Conservation (phyloP, 2,113 vertebrate genomes). For the Peromyscus polionotus region DNA sequence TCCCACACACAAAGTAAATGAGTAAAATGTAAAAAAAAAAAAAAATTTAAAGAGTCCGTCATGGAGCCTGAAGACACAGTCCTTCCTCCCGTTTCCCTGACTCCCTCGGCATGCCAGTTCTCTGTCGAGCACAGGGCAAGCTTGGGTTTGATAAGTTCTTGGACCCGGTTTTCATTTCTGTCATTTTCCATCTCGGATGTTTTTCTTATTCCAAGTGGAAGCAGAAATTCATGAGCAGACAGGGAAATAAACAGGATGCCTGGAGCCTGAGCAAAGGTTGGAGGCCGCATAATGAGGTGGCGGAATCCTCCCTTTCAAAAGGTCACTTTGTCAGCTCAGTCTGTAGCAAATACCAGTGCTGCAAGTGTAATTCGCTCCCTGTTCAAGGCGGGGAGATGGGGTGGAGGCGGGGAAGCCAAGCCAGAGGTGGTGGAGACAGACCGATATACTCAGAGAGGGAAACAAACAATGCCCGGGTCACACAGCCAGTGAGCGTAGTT, state of each 20-base stretch:
- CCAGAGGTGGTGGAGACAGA: background rate
- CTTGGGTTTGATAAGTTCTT: constrained; percentile 23
- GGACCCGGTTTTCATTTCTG: background rate
- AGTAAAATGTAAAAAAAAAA: background rate
- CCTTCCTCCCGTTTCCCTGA: background rate
- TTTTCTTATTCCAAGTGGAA: constrained; percentile 53
- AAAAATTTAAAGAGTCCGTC: background rate
- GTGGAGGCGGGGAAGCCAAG: background rate
- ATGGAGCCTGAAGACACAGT: background rate
- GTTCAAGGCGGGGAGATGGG: background rate
- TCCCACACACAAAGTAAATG: background rate
- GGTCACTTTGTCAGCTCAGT: constrained; percentile 60
- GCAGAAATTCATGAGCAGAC: constrained; percentile 60
- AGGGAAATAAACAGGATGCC: constrained; percentile 51
- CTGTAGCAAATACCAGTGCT: constrained; percentile 59
- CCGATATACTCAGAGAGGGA: background rate
- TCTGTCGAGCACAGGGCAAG: background rate
- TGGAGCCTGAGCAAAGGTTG: constrained; percentile 59
- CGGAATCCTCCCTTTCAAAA: constrained; percentile 59
- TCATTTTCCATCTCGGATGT: background rate
- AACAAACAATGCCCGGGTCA: background rate
- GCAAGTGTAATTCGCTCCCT: background rate
- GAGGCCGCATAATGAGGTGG: constrained; percentile 56
- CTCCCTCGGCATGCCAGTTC: background rate
- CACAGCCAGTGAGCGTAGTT: background rate